Evolutionary conservation across 2,113 vertebrate genomes (phyloP).

Genomic region (Camelus bactrianus): DNA sequence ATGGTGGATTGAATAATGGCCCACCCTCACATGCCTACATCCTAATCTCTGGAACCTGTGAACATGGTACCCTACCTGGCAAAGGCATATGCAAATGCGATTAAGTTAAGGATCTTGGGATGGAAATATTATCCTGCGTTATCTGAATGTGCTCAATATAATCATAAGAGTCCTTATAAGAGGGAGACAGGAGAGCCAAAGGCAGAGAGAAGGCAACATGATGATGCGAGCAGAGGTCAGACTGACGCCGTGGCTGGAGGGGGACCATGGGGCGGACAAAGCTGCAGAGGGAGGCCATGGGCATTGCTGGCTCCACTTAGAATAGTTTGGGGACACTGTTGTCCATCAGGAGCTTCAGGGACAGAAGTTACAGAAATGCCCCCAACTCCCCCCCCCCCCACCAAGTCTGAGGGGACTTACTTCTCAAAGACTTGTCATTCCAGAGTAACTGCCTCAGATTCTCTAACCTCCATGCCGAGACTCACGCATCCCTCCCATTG

Average conservation of each 20-base stretch:
- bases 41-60: neutral
- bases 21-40: neutral
- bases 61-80: no score
- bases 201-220: neutral
- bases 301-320: accelerated
- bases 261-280: neutral
- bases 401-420: neutral
- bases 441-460: neutral
- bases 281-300: neutral
- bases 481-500: neutral
- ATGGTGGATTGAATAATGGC: neutral
- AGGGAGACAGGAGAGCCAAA: neutral
- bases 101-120: neutral
- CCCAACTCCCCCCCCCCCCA: neutral
- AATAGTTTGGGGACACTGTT: neutral
- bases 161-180: neutral
- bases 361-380: neutral
- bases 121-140: neutral
- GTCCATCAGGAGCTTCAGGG: neutral
- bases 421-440: neutral
- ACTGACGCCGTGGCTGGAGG: neutral
- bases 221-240: neutral
- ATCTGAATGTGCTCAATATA: neutral
- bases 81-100: neutral
- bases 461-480: neutral